Evolutionary conservation across 2,888 invertebrate species (phyloP), one percentile per base, ranked within the genome.

Genomic region (Heterodera filipjevi): DNA sequence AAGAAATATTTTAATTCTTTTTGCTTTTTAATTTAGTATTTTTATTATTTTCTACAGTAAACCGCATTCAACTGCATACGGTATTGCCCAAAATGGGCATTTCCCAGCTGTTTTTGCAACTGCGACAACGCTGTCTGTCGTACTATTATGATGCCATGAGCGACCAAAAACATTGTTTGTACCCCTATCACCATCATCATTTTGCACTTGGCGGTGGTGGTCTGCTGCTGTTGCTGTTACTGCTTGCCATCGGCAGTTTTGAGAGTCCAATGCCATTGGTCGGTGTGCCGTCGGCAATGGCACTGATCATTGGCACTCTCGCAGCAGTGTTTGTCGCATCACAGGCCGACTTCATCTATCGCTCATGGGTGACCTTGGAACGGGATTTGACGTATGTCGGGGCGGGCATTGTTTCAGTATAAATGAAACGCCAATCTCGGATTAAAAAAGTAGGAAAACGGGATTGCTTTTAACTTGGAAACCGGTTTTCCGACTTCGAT

Each of bases 331-430:
- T 30, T 14, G 10, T 66, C 14, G 16, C 33, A 16, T 66, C 32
- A 3, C 68, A 68, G 14, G 68, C 68, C 32, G 88, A 88, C 78
- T 88, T 88, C 82, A 84, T 86, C 66, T 86, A 88, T 78, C 85
- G 88, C 77, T 87, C 87, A 16, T 87, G 86, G 80, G 81, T 86
- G 64, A 88, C 88, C 27, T 80, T 88, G 53, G 84, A 86, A 78
- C 81, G 88, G 73, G 88, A 88, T 80, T 81, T 88, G 78, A 84
- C 85, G 87, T 87, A 68, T 46, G n/a, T n/a, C n/a, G 32, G 77
- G 39, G 35, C 71, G 66, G 19, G 49, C 59, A 35, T 49, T 76
- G 70, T 71, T 32, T 59, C 39, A 32, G 10, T n/a, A 66, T n/a
- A 14, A 5, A 33, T 16, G 30, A 66, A 6, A 46, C 33, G 35